These are phyloP conservation scores for Hecatera dysodea DNA, from an alignment of 2,888 invertebrate species.

Conservation along the genomic window DNA sequence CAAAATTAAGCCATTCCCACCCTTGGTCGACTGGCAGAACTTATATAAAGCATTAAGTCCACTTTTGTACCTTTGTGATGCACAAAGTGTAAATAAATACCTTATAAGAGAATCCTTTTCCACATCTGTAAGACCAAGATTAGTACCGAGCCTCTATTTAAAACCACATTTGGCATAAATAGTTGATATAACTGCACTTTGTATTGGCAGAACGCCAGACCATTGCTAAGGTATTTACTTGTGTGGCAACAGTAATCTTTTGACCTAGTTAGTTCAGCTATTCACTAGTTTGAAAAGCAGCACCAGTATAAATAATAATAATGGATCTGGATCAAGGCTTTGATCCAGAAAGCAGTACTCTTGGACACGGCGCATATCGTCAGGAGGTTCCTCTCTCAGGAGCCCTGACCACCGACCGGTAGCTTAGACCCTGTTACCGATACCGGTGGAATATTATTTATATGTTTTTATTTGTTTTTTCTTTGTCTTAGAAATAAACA, in stretches of 20 bases:
- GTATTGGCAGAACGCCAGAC: conserved; percentile 51
- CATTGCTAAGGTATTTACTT: conserved; percentile 55
- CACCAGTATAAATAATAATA: neutral
- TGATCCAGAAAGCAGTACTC: no score
- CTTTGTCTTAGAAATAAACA: no score
- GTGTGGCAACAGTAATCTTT: conserved; percentile 32
- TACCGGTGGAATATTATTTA: no score
- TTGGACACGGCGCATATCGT: no score
- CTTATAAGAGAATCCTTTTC: neutral
- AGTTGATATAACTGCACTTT: conserved; percentile 59
- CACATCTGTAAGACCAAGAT: conserved; percentile 31
- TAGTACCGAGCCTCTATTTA: conserved; percentile 42
- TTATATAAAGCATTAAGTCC: no score
- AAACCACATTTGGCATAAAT: conserved; percentile 59
- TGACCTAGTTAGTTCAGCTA: conserved; percentile 21
- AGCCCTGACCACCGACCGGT: no score
- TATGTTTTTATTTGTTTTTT: no score
- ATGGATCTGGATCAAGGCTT: no score
- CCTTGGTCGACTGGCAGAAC: no score
- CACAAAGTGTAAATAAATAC: neutral
- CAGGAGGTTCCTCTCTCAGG: no score
- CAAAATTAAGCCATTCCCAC: no score
- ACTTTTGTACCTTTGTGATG: neutral
- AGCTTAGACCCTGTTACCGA: no score
- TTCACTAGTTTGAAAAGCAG: conserved; percentile 1